phyloP scores from a whole-genome alignment of 2,113 vertebrate genomes.

The Morone saxatilis region DNA sequence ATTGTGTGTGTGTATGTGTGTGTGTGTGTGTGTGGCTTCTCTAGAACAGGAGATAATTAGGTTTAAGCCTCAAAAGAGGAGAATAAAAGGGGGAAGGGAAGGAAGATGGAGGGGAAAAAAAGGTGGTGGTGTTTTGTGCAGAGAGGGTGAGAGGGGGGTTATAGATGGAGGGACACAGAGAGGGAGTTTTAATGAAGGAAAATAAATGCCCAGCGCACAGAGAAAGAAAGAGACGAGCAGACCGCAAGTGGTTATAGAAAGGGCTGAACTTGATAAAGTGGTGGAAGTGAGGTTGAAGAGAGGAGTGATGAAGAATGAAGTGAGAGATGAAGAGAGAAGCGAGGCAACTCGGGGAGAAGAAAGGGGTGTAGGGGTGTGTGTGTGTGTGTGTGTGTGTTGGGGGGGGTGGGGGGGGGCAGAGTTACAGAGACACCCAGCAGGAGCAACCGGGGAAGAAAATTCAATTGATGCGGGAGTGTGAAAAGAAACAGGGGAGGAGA shows the following conservation, averaged over 20 bases:
- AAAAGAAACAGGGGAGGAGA: conserved; percentile 36
- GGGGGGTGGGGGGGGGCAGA: background rate
- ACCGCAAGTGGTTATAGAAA: conserved; percentile 3
- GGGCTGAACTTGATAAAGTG: conserved; percentile 4
- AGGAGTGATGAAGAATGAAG: background rate
- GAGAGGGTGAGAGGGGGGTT: conserved; percentile 1
- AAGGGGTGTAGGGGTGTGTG: background rate
- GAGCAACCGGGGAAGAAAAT: conserved; percentile 27
- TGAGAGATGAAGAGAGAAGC: background rate
- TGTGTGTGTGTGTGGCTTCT: conserved; percentile 18
- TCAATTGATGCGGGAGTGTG: conserved; percentile 45
- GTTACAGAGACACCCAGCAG: background rate
- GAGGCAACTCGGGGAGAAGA: background rate
- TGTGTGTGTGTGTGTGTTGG: too few relatives aligned
- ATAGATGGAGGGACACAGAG: conserved; percentile 33
- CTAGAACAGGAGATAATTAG: conserved; percentile 73
- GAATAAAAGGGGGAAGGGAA: conserved; percentile 63
- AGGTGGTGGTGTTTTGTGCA: conserved; percentile 45
- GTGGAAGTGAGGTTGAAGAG: conserved; percentile 3
- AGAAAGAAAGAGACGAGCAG: background rate
- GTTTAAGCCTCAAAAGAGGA: conserved; percentile 70
- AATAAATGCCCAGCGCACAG: conserved; percentile 10
- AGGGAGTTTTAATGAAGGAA: conserved; percentile 53
- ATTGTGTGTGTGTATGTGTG: background rate
- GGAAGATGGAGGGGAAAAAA: conserved; percentile 28